Evolutionary conservation across 2,113 vertebrate genomes (phyloP), one percentile per base, ranked within the genome.

Genomic region (Calypte anna): DNA sequence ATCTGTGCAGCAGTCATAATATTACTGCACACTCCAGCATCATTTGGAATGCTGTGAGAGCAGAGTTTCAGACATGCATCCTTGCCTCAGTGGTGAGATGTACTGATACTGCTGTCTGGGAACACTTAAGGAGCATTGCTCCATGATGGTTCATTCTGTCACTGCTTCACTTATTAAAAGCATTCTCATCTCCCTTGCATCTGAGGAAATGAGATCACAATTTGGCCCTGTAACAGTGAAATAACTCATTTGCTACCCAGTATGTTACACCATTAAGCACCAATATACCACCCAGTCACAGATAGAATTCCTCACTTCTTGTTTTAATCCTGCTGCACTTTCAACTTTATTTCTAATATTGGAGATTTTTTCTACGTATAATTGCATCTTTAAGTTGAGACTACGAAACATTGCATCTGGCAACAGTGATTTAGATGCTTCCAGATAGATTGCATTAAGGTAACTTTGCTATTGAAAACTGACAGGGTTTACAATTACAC

Each of bases 391-490:
- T 75, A 92, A 95, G 77, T 81, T 91, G 86, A 16, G 69, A 72
- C 63, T 61, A 24, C 53, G 78, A 90, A 93, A 75, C 36, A 76
- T 78, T 90, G 50, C 58, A 95, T 82, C 73, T 95, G 68, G 61
- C 43, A 91, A 46, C 19, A 50, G 51, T 86, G 80, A 90, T 36
- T 91, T 80, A 63, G 46, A 83, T 91, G 96, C 68, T 82, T 86
- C 58, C 70, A 85, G 91, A 63, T 62, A 92, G 81, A 83, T 59
- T 75, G 63, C 82, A 86, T 90, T 92, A 94, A 94, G 73, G 62
- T 95, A 85, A 80, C 78, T 73, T 69, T 62, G 70, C 91, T 92
- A 44, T 86, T 87, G 88, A 88, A 94, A 97, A 89, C 24, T 93
- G 81, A 84, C 79, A 95, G 90, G 59, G 82, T 38, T 75, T 87